Base-by-base conservation (phyloP, 2,797 vertebrate species). In the Mus caroli region DNA sequence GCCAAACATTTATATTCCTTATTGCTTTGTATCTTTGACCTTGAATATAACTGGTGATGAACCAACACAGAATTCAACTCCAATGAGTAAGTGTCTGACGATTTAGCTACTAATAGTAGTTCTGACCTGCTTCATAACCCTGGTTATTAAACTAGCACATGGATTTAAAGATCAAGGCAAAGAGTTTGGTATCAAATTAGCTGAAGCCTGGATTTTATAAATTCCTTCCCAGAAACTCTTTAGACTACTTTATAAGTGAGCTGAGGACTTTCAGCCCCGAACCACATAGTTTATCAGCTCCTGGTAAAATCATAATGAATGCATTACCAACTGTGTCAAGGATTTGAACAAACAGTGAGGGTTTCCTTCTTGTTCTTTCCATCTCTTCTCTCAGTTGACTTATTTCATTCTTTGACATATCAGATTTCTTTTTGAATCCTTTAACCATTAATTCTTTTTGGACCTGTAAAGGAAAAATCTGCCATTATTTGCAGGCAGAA, bases 311-410 rank as follows among this genome's bases (percentile, higher is more conserved):
- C 1, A 14, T 1, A 34, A 14, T 1, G 24, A 94, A 37, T 2
- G 3, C 13, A 19, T 2, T 7, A 9, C 20, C 71, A 52, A 2
- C 1, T n/a, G 8, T 5, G 54, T 69, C 37, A 58, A 95, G 19
- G 40, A 60, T 2, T 1, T 6, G 0, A 9, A 62, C 10, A 17
- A 54, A 56, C n/a, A 14, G 0, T 13, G 1, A 56, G 12, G 3
- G 2, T 22, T 31, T 13, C 7, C 14, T 28, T 11, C 71, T 22
- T 15, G 4, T 28, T 82, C 12, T 52, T 34, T 79, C 62, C 1
- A 15, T 56, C 24, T 73, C 85, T 13, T 71, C 22, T 37, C n/a
- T 73, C 8, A 71, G 50, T 56, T 40, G 50, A 46, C 52, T 31
- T 15, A 71, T 86, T 60, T 94, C 40, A 69, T 67, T 26, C 15